These are phyloP conservation scores for Heliconius ismenius DNA, from an alignment of 2,888 invertebrate genomes.

Conservation along the genomic window DNA sequence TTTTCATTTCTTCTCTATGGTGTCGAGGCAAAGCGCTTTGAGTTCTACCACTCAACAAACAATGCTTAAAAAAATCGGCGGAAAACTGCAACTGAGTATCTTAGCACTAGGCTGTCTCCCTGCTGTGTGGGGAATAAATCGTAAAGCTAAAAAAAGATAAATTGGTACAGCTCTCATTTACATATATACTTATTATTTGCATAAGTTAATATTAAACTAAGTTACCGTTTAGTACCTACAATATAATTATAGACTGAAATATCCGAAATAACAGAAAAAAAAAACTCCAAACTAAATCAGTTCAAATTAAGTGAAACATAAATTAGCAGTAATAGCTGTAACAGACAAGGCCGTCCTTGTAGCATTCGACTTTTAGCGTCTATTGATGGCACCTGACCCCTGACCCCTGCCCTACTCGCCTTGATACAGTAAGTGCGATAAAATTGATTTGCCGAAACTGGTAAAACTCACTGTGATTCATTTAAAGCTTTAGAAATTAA, in stretches of 20 bases:
- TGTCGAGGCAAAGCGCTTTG: too few species aligned
- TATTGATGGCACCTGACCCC: slow-evolving; percentile 24
- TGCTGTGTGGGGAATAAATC: too few species aligned
- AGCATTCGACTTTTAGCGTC: slow-evolving; percentile 25
- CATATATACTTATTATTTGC: too few species aligned
- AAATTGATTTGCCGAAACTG: slow-evolving; percentile 39
- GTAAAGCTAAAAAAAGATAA: too few species aligned
- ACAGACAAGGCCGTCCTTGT: slow-evolving; percentile 30
- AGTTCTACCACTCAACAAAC: too few species aligned
- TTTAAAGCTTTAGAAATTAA: neutral
- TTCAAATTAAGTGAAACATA: slow-evolving; percentile 24
- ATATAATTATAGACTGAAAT: neutral
- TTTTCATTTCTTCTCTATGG: too few species aligned
- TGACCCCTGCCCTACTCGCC: slow-evolving; percentile 36
- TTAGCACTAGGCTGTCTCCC: too few species aligned
- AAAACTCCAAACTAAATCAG: slow-evolving; percentile 3
- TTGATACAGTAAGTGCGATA: slow-evolving; percentile 37
- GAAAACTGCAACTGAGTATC: too few species aligned
- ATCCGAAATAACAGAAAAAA: neutral
- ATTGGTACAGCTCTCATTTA: too few species aligned
- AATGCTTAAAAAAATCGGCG: too few species aligned
- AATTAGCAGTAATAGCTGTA: slow-evolving; percentile 18
- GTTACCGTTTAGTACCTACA: neutral
- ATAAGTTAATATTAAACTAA: neutral
- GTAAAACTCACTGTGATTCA: slow-evolving; percentile 21